Evolutionary conservation across 2,888 invertebrate species (phyloP).

Genomic region (Nymphalis urticae): DNA sequence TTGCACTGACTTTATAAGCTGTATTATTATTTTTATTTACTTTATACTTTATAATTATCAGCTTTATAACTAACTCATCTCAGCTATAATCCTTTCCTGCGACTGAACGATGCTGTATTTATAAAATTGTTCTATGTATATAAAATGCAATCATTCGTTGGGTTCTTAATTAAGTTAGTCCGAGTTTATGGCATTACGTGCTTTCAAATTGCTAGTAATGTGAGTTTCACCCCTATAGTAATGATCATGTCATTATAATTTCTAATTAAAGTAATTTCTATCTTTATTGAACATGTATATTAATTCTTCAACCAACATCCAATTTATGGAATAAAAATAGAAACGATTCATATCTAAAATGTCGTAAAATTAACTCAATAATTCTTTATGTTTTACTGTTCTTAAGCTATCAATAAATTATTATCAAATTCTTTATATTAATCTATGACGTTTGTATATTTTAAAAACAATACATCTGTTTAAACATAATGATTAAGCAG

Average conservation of each 20-base stretch:
- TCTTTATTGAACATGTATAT: neutral
- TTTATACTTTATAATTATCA: neutral
- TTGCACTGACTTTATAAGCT: too few species aligned
- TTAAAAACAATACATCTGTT: conserved; percentile 18
- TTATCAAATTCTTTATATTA: conserved; percentile 6
- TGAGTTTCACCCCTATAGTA: conserved; percentile 11
- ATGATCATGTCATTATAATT: conserved; percentile 12
- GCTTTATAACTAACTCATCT: neutral
- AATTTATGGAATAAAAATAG: neutral
- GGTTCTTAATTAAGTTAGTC: conserved; percentile 31
- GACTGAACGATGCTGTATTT: neutral
- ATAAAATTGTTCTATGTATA: conserved; percentile 13
- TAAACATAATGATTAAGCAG: conserved; percentile 20
- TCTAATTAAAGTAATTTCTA: conserved; percentile 9
- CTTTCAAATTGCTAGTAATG: conserved; percentile 17
- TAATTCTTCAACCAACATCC: neutral
- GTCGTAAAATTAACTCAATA: too few species aligned
- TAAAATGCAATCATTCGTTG: conserved; percentile 15
- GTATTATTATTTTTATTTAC: too few species aligned
- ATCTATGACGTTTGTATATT: neutral
- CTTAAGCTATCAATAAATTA: neutral
- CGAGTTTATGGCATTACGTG: conserved; percentile 27
- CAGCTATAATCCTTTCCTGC: conserved; percentile 5
- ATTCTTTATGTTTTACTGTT: neutral
- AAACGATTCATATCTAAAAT: too few species aligned